Base-by-base conservation (phyloP, 2,888 invertebrate genomes). In the Hypomecis atomaria region DNA sequence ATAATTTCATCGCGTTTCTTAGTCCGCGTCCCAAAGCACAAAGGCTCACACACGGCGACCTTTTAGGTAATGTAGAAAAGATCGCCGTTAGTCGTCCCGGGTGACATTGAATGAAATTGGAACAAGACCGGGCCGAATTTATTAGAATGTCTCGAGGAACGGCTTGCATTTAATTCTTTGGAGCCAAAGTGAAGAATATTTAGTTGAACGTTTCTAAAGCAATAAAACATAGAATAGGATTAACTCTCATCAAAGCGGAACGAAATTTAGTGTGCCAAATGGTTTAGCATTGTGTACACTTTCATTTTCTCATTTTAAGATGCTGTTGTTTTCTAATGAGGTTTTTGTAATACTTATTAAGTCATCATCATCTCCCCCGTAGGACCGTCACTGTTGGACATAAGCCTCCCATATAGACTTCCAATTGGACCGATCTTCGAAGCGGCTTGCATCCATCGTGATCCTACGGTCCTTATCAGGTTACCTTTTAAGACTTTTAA, bases 201-300 rank as follows among this genome's bases (percentile, higher is more conserved):
- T 61, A 23, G 9, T 11, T 13, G 4, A 11, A 47, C 42, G 43
- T 36, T 48, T 64, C 54, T 48, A 44, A 64, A 58, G 55, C 49
- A 55, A 54, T 63, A 38, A 49, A 55, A 42, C 23, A 53, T 37
- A 54, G 44, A 63, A 44, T 54, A 10, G 48, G 49, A 58, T 45
- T 44, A 38, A 38, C 33, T 54, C 49, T 40, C 40, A 50, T 64
- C 64, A 64, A 59, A 59, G 59, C 64, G 59, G 40, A 59, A 59
- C 64, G 44, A 56, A 40, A 44, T 37, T 10, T 44, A 59, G 44
- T 53, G 53, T 55, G 59, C 54, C 54, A 42, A 64, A 59, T 55
- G 50, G 23, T 49, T 37, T 58, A 38, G 47, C 42, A 59, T 52
- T 58, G 45, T 50, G 38, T 53, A 55, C 49, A 62, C 61, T 66